Percentiles rank a stretch among this genome's conserved stretches.
Evolutionary conservation across 2,888 invertebrate species (phyloP).

Genomic region (Sepiola atlantica): DNA sequence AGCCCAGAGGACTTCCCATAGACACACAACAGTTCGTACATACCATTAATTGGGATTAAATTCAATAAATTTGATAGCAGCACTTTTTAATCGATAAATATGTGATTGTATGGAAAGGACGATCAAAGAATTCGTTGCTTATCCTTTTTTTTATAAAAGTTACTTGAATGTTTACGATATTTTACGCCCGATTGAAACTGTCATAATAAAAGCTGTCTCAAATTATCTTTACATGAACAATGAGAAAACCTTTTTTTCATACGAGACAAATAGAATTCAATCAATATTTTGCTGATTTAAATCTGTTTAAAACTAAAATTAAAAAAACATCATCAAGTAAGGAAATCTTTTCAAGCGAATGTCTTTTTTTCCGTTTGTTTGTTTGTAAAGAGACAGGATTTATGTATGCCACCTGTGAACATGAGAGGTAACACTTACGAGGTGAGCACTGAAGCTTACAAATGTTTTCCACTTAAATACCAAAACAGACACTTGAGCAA

Average conservation of each 20-base stretch:
- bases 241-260: background rate
- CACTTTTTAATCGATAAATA: too few species aligned
- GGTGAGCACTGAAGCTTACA: background rate
- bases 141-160: too few species aligned
- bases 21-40: too few species aligned
- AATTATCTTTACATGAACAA: background rate
- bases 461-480: background rate
- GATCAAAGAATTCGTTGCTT: too few species aligned
- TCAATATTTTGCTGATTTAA: background rate
- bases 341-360: background rate
- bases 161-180: too few species aligned
- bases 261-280: background rate
- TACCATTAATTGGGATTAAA: too few species aligned
- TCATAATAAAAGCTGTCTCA: background rate
- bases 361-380: background rate
- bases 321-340: background rate
- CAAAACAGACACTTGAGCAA: background rate
- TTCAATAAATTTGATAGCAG: too few species aligned
- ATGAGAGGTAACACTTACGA: background rate
- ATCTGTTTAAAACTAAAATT: background rate
- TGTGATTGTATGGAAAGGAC: too few species aligned
- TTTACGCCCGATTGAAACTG: too few species aligned
- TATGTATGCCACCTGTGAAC: background rate
- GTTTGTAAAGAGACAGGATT: background rate
- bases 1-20: too few species aligned